Percentiles rank a stretch among this genome's conserved stretches.
phyloP scores from a whole-genome alignment of 2,888 invertebrate species.

The Axea sp. region DNA sequence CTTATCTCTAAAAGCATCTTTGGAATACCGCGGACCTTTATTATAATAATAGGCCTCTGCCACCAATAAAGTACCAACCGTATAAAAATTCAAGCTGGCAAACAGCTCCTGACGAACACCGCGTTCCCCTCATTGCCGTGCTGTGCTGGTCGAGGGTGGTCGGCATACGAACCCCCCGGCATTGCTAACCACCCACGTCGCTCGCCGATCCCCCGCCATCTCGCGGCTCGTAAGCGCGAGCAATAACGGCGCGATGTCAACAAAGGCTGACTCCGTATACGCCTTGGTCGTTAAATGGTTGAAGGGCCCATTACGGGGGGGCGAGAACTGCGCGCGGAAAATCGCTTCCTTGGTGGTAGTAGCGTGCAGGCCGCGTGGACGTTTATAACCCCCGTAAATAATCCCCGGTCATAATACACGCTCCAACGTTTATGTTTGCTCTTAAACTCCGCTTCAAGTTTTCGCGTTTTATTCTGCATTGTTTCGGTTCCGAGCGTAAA shows the following conservation, averaged over 20 bases:
- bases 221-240: slow-evolving; percentile 65
- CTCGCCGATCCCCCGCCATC: slow-evolving; percentile 64
- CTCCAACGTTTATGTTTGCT: slow-evolving; percentile 39
- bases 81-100: slow-evolving; percentile 40
- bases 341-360: slow-evolving; percentile 23
- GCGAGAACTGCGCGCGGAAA: slow-evolving; percentile 29
- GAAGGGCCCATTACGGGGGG: slow-evolving; percentile 51
- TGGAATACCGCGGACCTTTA: slow-evolving; percentile 46
- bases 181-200: slow-evolving; percentile 46
- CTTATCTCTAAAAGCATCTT: slow-evolving; percentile 41
- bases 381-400: slow-evolving; percentile 76
- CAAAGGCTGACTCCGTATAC: slow-evolving; percentile 67
- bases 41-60: slow-evolving; percentile 46
- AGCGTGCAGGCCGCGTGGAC: slow-evolving; percentile 63
- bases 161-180: slow-evolving; percentile 44
- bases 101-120: slow-evolving; percentile 26
- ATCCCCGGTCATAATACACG: slow-evolving; percentile 64
- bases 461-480: slow-evolving; percentile 24
- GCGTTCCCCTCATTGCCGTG: slow-evolving; percentile 7
- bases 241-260: slow-evolving; percentile 70
- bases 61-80: slow-evolving; percentile 44
- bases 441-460: slow-evolving; percentile 36
- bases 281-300: slow-evolving; percentile 72
- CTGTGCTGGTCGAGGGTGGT: slow-evolving; percentile 20
- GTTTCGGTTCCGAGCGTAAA: too few relatives aligned